Evolutionary conservation across 2,113 vertebrate species (phyloP).

Genomic region (Vulpes vulpes): DNA sequence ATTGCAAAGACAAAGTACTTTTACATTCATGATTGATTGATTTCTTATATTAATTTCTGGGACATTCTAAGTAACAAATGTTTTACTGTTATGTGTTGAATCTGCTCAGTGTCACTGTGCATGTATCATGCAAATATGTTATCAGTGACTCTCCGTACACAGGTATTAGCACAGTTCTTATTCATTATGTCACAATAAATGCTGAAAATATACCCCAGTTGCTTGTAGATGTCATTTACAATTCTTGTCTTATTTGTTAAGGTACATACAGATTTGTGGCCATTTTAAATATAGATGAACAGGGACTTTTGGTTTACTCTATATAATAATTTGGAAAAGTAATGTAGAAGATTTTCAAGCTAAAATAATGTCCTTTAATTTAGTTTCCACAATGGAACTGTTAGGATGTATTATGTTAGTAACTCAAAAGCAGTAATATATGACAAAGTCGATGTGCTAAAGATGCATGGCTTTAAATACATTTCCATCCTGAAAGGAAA

Average conservation of each 20-base stretch:
- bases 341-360: constrained; percentile 83
- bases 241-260: constrained; percentile 69
- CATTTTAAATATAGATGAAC: constrained; percentile 71
- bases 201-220: constrained; percentile 60
- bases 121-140: constrained; percentile 11
- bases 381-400: constrained; percentile 46
- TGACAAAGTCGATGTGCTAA: constrained; percentile 8
- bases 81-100: background rate
- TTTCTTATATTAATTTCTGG: constrained; percentile 26
- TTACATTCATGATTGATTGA: background rate
- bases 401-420: constrained; percentile 50
- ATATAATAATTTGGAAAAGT: constrained; percentile 68
- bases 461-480: background rate
- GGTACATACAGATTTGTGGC: constrained; percentile 60
- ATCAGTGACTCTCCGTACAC: constrained; percentile 26
- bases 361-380: constrained; percentile 78
- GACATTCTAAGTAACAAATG: constrained; percentile 39
- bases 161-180: constrained; percentile 49
- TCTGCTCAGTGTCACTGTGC: background rate
- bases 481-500: constrained; percentile 10
- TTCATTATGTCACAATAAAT: constrained; percentile 70
- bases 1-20: background rate
- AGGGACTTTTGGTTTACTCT: constrained; percentile 50
- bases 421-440: constrained; percentile 55
- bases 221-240: constrained; percentile 58